Evolutionary conservation across 2,797 vertebrate species (phyloP).

Genomic region (Bovichtus variegatus): DNA sequence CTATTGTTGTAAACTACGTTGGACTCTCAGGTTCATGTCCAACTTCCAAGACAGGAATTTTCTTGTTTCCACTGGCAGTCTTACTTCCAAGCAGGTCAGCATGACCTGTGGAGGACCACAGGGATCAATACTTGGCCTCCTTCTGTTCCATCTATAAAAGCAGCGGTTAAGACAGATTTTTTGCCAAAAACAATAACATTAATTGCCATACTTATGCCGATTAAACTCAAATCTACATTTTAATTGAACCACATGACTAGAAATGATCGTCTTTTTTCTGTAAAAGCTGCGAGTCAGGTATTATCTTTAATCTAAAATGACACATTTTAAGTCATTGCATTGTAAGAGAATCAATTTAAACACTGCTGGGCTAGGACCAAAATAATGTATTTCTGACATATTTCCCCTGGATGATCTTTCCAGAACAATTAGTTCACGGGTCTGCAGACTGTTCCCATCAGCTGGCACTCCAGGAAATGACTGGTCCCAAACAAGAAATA

Average conservation of each 20-base stretch:
- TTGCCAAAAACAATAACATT: neutral
- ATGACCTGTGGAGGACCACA: neutral
- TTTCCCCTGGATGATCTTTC: no score
- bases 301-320: neutral
- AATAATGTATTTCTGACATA: no score
- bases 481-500: neutral
- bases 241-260: neutral
- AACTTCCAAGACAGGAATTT: neutral
- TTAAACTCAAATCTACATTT: neutral
- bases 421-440: no score
- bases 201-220: neutral
- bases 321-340: neutral
- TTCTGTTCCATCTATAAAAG: neutral
- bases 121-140: neutral
- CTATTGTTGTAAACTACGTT: neutral
- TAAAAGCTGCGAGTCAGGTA: no score
- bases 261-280: no score
- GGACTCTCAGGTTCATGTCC: neutral
- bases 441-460: no score
- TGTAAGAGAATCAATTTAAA: no score
- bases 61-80: neutral
- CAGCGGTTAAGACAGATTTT: neutral
- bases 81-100: neutral
- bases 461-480: neutral
- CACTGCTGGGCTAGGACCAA: no score